Percentiles rank a stretch among this genome's conserved stretches.
Conservation (phyloP, 1,140 invertebrate genomes). For the Zaprionus gabonicus region DNA sequence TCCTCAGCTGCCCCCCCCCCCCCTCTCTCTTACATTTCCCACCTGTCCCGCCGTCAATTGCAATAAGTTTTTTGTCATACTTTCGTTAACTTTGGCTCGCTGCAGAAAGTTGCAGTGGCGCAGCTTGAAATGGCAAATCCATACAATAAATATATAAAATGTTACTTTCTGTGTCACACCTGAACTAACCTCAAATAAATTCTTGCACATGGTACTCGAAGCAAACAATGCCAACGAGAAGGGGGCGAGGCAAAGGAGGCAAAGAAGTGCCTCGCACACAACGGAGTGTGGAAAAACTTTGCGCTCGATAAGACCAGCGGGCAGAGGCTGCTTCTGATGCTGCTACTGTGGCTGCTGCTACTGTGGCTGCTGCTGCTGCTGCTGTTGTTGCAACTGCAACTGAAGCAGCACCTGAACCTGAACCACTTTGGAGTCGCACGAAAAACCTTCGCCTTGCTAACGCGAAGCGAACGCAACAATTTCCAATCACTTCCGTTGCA, state of each 20-base stretch:
- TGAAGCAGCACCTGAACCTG: conserved; percentile 13
- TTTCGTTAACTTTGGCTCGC: conserved; percentile 53
- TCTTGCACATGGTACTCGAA: conserved; percentile 58
- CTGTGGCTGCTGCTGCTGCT: conserved; percentile 12
- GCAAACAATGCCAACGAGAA: conserved; percentile 46
- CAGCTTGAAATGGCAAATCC: conserved; percentile 80
- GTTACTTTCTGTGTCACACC: conserved; percentile 79
- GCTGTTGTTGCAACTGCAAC: conserved; percentile 44
- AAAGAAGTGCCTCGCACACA: background rate
- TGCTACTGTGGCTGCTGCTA: too few species aligned
- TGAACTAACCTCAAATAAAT: conserved; percentile 83
- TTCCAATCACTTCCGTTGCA: conserved; percentile 81
- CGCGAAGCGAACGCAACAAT: conserved; percentile 68
- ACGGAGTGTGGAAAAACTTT: conserved; percentile 60
- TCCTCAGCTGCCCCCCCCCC: background rate
- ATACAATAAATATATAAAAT: conserved; percentile 83
- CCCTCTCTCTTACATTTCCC: background rate
- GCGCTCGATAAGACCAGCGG: conserved; percentile 46
- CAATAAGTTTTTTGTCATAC: conserved; percentile 69
- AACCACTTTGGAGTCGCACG: conserved; percentile 14
- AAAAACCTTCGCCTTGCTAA: conserved; percentile 33
- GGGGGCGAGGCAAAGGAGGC: background rate
- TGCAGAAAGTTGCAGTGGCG: conserved; percentile 53
- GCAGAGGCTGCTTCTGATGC: conserved; percentile 25
- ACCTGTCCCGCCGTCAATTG: conserved; percentile 37